Base-by-base conservation (phyloP, 2,797 vertebrate genomes). In the Garrulus glandarius region DNA sequence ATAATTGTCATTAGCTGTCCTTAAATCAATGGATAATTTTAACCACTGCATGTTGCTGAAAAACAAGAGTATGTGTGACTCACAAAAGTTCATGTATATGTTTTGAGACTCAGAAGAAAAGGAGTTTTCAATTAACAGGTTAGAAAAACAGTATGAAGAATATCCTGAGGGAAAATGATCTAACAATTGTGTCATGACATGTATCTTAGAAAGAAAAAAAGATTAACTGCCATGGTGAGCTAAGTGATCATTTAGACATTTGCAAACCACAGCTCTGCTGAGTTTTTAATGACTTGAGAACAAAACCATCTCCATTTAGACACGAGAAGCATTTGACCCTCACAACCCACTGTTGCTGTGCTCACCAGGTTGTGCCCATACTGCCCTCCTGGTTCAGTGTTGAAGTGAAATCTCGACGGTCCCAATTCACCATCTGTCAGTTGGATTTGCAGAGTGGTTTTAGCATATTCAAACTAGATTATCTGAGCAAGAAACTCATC, bases 181-280 rank as follows among this genome's bases (percentile, higher is more conserved):
- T 92, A 90, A 94, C 39, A 72, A 59, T 69, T 94, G 36, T 92
- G 92, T 94, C 88, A 90, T 88, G 64, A 88, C 80, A 81, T 13
- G 69, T 67, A 67, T 88, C 82, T 93, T 56, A 79, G 37, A 91
- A 82, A 65, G 63, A 69, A 79, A 79, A 63, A 69, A 79, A 76
- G 61, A 92, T 90, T 90, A 90, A 95, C 74, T 89, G 34, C 77
- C 26, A 43, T 77, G 47, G 63, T 90, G 92, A 95, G 43, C 50
- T 94, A 89, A 87, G 72, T 64, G 69, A 95, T 94, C 69, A 61
- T 84, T 92, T 92, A 90, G 50, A 78, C 34, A 56, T 49, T 56
- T 84, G 26, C 39, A 92, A 92, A 76, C 47, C 29, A 32, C 41
- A 61, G 75, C 19, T 55, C 70, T 72, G 47, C 36, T 82, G 92